phyloP scores from a whole-genome alignment of 2,888 invertebrate species.

The Papilio gigon region DNA sequence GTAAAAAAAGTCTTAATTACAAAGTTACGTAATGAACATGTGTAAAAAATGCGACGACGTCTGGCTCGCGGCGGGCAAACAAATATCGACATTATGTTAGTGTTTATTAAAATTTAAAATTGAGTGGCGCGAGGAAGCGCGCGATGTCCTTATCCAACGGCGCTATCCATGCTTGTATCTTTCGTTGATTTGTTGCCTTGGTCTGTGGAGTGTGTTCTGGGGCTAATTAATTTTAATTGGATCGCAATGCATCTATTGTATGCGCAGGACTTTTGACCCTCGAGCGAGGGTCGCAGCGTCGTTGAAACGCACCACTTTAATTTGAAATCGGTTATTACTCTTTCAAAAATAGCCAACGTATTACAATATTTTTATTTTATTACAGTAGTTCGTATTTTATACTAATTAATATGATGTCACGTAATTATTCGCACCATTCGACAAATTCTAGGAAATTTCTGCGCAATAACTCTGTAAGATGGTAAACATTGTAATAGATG shows the following conservation, averaged over 20 bases:
- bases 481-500: background rate
- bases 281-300: conserved; percentile 56
- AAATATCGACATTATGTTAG: conserved; percentile 51
- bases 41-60: conserved; percentile 37
- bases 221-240: conserved; percentile 81
- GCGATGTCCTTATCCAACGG: conserved; percentile 63
- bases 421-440: conserved; percentile 13
- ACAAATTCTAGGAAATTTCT: conserved; percentile 1
- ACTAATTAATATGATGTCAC: conserved; percentile 16
- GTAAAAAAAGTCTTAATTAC: conserved; percentile 39
- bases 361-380: conserved; percentile 24
- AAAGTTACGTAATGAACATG: conserved; percentile 40
- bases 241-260: conserved; percentile 59
- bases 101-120: conserved; percentile 54
- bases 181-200: conserved; percentile 76
- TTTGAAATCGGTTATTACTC: conserved; percentile 39
- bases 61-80: conserved; percentile 40
- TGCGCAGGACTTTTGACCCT: conserved; percentile 62
- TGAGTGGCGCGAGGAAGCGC: conserved; percentile 49
- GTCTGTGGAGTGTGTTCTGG: conserved; percentile 72
- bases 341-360: conserved; percentile 28
- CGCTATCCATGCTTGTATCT: conserved; percentile 71
- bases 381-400: conserved; percentile 12
- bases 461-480: background rate
- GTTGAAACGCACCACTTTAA: conserved; percentile 47